phyloP scores from a whole-genome alignment of 1,140 invertebrate species.

The Brachionus koreanus region DNA sequence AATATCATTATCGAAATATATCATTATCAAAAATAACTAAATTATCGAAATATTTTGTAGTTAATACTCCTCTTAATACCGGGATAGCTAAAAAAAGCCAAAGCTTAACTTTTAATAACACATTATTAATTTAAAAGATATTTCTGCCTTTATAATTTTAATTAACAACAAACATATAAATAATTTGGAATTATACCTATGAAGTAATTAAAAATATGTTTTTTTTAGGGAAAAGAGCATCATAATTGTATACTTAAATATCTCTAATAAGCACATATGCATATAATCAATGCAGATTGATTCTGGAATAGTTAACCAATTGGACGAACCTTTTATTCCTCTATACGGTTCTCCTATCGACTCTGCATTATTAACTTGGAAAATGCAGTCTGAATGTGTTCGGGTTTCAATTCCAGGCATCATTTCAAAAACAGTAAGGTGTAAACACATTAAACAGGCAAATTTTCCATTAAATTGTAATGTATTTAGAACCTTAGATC shows the following conservation, averaged over 20 bases:
- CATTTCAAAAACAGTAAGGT: neutral
- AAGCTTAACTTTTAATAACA: neutral
- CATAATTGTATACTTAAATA: neutral
- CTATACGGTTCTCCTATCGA: neutral
- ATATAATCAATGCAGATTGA: neutral
- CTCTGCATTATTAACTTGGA: neutral
- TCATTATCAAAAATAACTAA: no score
- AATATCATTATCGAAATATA: no score
- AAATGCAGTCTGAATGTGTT: neutral
- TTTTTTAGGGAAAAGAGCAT: neutral
- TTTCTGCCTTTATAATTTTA: neutral
- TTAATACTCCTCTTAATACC: neutral
- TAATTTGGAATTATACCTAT: neutral
- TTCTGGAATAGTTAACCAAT: neutral
- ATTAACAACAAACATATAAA: neutral
- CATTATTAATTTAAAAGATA: neutral
- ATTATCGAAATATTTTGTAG: neutral
- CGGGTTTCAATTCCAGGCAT: neutral
- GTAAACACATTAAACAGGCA: neutral
- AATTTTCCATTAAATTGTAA: neutral
- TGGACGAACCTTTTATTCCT: neutral
- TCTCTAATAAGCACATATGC: neutral
- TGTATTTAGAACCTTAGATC: neutral
- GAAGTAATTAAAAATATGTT: neutral
- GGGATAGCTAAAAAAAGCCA: neutral